Conservation (phyloP, 1,140 invertebrate genomes). For the Portunus trituberculatus region DNA sequence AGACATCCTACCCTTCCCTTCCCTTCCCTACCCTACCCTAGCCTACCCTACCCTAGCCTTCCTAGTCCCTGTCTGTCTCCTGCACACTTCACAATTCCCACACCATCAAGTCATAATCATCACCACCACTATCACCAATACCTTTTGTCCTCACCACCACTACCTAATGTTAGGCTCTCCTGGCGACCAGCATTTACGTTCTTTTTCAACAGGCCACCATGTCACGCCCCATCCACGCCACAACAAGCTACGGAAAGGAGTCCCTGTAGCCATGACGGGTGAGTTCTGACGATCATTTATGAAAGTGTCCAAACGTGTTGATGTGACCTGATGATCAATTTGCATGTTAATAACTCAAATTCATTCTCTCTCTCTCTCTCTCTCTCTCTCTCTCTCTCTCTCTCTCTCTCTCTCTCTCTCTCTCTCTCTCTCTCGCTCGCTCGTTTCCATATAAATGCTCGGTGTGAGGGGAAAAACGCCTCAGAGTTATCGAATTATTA, state of each 20-base stretch:
- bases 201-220: neutral
- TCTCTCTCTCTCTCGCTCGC: neutral
- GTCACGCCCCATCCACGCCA: neutral
- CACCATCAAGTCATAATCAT: neutral
- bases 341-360: constrained; percentile 37
- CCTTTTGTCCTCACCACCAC: neutral
- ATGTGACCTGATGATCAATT: constrained; percentile 33
- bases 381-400: neutral
- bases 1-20: neutral
- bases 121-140: neutral
- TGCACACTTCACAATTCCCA: too few relatives aligned
- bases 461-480: neutral
- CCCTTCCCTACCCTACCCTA: neutral
- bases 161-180: neutral
- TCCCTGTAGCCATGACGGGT: neutral
- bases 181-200: neutral
- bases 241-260: neutral
- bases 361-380: neutral
- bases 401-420: neutral
- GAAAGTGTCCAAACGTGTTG: constrained; percentile 21
- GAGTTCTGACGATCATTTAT: constrained; percentile 4
- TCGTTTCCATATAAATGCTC: constrained; percentile 27
- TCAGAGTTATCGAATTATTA: constrained; percentile 1
- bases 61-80: neutral
- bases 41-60: neutral